Conservation (phyloP, 2,113 vertebrate genomes). For the Platysternon megacephalum region DNA sequence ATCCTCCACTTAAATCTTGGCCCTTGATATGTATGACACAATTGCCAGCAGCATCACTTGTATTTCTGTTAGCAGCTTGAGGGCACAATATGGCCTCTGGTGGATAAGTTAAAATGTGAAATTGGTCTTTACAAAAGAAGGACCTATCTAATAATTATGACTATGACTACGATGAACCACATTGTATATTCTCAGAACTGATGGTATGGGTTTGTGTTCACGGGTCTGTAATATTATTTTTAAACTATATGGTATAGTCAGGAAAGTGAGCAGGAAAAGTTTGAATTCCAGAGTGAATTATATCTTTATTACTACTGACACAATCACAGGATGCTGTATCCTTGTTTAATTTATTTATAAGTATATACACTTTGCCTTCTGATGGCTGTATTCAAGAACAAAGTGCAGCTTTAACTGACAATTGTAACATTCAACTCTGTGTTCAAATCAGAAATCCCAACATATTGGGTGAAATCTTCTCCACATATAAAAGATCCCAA, state of each 20-base stretch:
- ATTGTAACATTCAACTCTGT: neutral
- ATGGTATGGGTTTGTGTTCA: neutral
- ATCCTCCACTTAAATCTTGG: neutral
- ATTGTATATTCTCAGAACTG: neutral
- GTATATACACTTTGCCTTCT: neutral
- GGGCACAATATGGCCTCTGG: neutral
- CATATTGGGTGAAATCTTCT: neutral
- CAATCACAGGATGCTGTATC: neutral
- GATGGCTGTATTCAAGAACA: neutral
- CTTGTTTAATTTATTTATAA: neutral
- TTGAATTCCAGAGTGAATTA: neutral
- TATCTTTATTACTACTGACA: neutral
- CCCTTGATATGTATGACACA: neutral
- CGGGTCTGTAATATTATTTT: neutral
- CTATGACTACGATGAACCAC: neutral
- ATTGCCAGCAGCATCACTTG: neutral
- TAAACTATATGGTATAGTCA: neutral
- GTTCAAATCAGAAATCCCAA: neutral
- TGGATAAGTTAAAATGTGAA: neutral
- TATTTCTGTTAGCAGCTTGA: neutral
- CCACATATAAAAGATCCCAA: neutral
- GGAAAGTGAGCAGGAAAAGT: fast-evolving
- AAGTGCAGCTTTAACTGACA: neutral
- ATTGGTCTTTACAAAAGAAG: neutral
- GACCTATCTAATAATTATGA: neutral